Base-by-base conservation (phyloP, 37 sponge, comb jelly and placozoan genomes). In the Oscarella lobularis region DNA sequence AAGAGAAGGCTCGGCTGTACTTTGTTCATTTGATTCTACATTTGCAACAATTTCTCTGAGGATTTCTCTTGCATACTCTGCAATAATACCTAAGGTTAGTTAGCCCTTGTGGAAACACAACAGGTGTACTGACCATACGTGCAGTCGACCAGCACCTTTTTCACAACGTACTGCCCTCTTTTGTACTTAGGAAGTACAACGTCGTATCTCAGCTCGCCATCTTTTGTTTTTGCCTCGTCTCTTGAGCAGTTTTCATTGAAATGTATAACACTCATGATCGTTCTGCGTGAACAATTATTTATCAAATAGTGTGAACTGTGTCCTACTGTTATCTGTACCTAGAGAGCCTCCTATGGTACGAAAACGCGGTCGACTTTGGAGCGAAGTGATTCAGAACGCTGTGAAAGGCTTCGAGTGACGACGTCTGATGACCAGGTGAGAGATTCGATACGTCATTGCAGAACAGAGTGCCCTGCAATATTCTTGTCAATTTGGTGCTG, bases 341-440 rank as follows among this genome's bases (percentile, higher is more conserved):
- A 72, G 38, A 55, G 31, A 54, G 68, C 82, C 75, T 81, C 31
- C 82, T 41, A 27, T 36, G 36, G 68, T 81, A 81, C 3, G 82
- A 79, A 35, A 81, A 81, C 39, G 82, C 82, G 55, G 71, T 67
- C 1, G 73, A 82, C 60, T 77, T 82, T 31, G 77, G 83, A 5
- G 83, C 83, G 67, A 82, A 82, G 40, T 79, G 77, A 36, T 71
- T 82, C 30, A 76, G 39, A 9, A 82, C 77, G 76, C 77, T 81
- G 40, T 81, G 82, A 54, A 77, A 81, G 48, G 82, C 40, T 39
- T 81, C 82, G 37, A 77, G 37, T 2, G 38, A 33, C 3, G 82
- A 77, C 38, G 82, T 81, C 37, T 81, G 82, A 37, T 85, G 37
- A 5, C 38, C 37, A 35, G 86, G 74, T 0, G 78, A 85, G 1